Base-by-base conservation (phyloP, 1,140 invertebrate species). In the Scaptomyza graminum region DNA sequence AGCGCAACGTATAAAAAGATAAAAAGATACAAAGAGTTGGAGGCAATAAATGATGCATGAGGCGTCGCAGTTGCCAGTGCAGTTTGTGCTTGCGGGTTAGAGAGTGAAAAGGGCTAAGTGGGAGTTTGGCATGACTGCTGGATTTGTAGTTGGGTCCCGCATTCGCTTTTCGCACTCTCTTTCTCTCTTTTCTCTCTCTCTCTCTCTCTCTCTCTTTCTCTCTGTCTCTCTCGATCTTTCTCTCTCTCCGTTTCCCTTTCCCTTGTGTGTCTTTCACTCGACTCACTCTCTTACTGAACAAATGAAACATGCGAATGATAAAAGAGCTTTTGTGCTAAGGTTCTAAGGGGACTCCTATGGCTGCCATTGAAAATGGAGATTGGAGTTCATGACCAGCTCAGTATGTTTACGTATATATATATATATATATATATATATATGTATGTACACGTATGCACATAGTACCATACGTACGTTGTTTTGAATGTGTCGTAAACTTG, bases 321-420 rank as follows among this genome's bases (percentile, higher is more conserved):
- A 85, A 85, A 85, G 78, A 78, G 78, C 82, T 87, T 82, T 83
- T 82, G 79, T 82, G 63, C 39, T n/a, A 31, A 13, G 25, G 43
- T 56, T 34, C 55, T 59, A 41, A n/a, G 46, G 59, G 28, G 57
- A 74, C 67, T 75, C 50, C 64, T 73, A 61, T 73, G 74, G 64
- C 83, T 90, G 87, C 85, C 87, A 90, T 90, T 90, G 87, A 90
- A 90, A 90, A 82, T 79, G 78, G 85, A 90, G 85, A 90, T 79
- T 82, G 78, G 85, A 90, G 85, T 90, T 90, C 79, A 81, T 81
- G 79, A 81, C 75, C 79, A 81, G 71, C 34, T 43, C 57, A 50
- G 28, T 18, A 5, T 46, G 15, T 6, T 12, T 49, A n/a, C 47
- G 12, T 8, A 11, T 2, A 18, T 16, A 16, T 3, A 18, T 16